Evolutionary conservation across 2,888 invertebrate species (phyloP).

Genomic region (Sesamia inferens): DNA sequence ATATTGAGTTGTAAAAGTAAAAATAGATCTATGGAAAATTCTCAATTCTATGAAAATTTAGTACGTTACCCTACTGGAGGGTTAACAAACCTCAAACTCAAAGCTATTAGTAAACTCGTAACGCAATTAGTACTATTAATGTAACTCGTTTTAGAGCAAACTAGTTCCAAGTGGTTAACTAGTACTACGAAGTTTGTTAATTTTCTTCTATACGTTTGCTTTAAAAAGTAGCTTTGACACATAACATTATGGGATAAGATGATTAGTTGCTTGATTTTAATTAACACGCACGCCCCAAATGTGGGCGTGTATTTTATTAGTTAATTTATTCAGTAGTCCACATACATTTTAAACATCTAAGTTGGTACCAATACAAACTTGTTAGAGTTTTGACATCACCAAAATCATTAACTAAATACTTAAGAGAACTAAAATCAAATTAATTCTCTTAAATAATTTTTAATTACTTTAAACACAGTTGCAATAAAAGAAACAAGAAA

Average conservation of each 20-base stretch:
- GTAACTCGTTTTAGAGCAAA: slow-evolving; percentile 17
- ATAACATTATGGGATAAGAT: neutral
- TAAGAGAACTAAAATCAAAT: no score
- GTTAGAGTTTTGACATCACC: no score
- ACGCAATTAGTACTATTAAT: neutral
- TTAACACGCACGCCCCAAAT: neutral
- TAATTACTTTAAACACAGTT: no score
- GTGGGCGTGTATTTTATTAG: no score
- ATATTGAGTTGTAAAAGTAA: slow-evolving; percentile 9
- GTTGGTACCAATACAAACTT: no score
- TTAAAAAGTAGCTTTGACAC: neutral
- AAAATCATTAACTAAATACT: no score
- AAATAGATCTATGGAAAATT: neutral
- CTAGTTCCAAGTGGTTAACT: neutral
- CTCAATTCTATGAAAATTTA: neutral
- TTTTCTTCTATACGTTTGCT: slow-evolving; percentile 1
- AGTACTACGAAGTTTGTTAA: neutral
- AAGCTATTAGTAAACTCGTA: slow-evolving; percentile 1
- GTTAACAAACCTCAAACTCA: neutral
- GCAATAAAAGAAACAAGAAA: no score
- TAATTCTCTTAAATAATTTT: no score
- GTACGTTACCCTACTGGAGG: neutral
- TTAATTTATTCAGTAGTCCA: no score
- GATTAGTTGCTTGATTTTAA: neutral
- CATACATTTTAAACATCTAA: no score